These are phyloP conservation scores for Sphecodes monilicornis DNA, from an alignment of 2,888 invertebrate species.

Conservation along the genomic window DNA sequence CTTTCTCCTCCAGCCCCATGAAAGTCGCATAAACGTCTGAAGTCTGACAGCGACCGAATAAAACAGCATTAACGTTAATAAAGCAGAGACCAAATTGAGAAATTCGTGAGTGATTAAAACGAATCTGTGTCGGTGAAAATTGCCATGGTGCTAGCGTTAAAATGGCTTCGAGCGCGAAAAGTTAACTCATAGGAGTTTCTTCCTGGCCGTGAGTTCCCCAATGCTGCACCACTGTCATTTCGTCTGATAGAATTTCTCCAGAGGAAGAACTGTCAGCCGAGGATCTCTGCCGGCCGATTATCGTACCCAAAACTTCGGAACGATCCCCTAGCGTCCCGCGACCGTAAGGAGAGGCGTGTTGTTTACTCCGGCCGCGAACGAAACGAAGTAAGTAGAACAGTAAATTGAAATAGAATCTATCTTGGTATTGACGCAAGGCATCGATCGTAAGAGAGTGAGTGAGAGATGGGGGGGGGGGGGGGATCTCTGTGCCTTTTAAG, in stretches of 20 bases:
- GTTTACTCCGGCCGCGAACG: constrained; percentile 8
- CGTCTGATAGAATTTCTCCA: constrained; percentile 43
- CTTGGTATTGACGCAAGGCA: constrained; percentile 35
- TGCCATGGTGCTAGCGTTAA: neutral
- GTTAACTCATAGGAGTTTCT: neutral
- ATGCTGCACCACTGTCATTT: neutral
- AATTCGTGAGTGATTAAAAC: neutral
- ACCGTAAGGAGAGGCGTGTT: constrained; percentile 14
- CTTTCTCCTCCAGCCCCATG: neutral
- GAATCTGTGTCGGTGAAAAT: neutral
- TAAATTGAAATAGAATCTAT: constrained; percentile 59
- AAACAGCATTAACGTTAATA: neutral
- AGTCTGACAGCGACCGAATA: neutral
- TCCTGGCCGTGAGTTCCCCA: neutral
- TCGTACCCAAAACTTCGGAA: constrained; percentile 42
- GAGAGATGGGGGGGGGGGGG: neutral
- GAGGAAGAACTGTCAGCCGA: constrained; percentile 40
- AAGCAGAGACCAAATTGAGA: neutral
- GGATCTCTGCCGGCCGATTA: constrained; percentile 30
- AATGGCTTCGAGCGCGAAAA: neutral
- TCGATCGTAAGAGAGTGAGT: constrained; percentile 32
- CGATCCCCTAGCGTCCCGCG: constrained; percentile 5
- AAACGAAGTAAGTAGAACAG: constrained; percentile 50
- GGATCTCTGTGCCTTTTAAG: constrained; percentile 1
- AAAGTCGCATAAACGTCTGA: neutral